Evolutionary conservation across 2,113 vertebrate genomes (phyloP).

Genomic region (Crotalus helleri): DNA sequence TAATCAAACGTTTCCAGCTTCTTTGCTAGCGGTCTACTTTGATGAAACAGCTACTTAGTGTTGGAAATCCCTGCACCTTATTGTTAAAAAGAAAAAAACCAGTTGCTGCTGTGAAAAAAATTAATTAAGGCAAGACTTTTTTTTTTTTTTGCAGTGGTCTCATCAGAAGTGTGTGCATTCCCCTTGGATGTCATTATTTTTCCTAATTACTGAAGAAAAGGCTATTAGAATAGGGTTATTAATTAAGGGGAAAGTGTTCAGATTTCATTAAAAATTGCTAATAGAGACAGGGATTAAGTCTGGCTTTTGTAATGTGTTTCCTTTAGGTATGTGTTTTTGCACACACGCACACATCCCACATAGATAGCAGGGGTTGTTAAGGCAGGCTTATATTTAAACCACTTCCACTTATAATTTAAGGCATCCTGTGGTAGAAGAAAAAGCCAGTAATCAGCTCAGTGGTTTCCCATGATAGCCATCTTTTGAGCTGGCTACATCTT

Average conservation of each 20-base stretch:
- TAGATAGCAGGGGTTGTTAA: not conserved
- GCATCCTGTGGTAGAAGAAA: not conserved
- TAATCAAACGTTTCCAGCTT: slow-evolving; percentile 4
- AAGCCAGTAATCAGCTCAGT: not conserved
- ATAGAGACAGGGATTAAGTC: not conserved
- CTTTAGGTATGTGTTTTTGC: not conserved
- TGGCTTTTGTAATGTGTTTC: not conserved
- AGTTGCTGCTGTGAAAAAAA: not conserved
- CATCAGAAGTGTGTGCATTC: not conserved
- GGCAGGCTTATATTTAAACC: not conserved
- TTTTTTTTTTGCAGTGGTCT: not conserved
- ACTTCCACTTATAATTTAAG: slow-evolving; percentile 6
- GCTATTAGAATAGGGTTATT: slow-evolving; percentile 17
- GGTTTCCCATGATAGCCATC: not conserved
- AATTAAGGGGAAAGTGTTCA: slow-evolving; percentile 20
- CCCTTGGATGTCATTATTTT: not conserved
- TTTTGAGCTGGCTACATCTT: not conserved
- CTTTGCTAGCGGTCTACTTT: not conserved
- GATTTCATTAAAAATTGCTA: slow-evolving; percentile 14
- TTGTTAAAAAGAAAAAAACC: not conserved
- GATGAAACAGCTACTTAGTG: not conserved
- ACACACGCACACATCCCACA: not conserved
- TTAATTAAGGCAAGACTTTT: slow-evolving; percentile 10
- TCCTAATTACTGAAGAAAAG: not conserved
- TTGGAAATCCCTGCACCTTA: not conserved